Percentiles rank a stretch among this genome's conserved stretches.
These are phyloP conservation scores for Colostygia pectinataria DNA, from an alignment of 2,888 invertebrate genomes.

Conservation along the genomic window DNA sequence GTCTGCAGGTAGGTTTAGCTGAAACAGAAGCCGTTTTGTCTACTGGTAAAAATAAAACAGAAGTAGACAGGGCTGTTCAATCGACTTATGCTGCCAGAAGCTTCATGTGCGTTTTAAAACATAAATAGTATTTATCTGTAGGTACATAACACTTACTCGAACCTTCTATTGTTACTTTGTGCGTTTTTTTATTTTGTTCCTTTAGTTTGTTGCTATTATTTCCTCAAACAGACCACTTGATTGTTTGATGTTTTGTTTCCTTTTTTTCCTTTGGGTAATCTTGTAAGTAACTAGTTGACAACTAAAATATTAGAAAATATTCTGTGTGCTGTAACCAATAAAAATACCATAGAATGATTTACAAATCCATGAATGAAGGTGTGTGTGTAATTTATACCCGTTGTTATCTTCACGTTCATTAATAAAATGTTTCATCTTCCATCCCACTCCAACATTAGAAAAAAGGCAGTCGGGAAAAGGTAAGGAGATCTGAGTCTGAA, in stretches of 20 bases:
- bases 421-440: conserved; percentile 82
- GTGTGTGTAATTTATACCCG: background rate
- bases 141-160: too few species aligned
- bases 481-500: conserved; percentile 80
- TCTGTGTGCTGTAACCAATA: conserved; percentile 5
- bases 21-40: too few species aligned
- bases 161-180: too few species aligned
- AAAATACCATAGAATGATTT: background rate
- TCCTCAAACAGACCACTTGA: background rate
- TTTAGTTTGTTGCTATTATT: background rate
- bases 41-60: too few species aligned
- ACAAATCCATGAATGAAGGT: conserved; percentile 13
- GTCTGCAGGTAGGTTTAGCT: too few species aligned
- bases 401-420: conserved; percentile 66
- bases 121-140: too few species aligned
- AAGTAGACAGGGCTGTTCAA: too few species aligned
- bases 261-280: background rate
- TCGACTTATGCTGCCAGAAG: too few species aligned
- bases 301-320: conserved; percentile 3
- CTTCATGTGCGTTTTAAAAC: too few species aligned
- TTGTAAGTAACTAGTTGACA: background rate
- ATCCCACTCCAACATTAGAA: conserved; percentile 86
- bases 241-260: background rate
- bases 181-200: background rate
- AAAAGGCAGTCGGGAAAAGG: conserved; percentile 94